Percentiles rank a stretch among this genome's conserved stretches.
These are phyloP conservation scores for Scolopax mira DNA, from an alignment of 2,113 vertebrate genomes.

Conservation along the genomic window DNA sequence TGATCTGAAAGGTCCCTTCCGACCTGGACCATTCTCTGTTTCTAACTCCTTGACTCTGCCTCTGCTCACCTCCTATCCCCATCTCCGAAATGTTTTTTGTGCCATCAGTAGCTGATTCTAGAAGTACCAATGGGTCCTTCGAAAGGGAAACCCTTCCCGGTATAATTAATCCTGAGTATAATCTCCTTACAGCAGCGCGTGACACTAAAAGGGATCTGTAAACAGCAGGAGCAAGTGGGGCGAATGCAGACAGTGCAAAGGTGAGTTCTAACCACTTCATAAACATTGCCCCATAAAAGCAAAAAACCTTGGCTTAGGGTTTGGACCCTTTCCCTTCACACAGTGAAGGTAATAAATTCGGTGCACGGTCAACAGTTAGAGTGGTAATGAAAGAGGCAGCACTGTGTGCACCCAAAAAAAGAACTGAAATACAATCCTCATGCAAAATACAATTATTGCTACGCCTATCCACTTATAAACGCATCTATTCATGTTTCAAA, in stretches of 20 bases:
- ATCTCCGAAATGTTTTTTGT: rapidly evolving
- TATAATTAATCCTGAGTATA: background rate
- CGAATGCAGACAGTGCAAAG: background rate
- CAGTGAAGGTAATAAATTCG: rapidly evolving
- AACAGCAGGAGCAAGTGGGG: rapidly evolving
- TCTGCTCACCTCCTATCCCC: background rate
- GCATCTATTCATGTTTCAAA: background rate
- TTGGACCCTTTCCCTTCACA: rapidly evolving
- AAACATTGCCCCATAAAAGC: background rate
- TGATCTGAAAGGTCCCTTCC: background rate
- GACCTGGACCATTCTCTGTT: background rate
- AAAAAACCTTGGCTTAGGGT: background rate
- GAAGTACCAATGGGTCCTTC: rapidly evolving
- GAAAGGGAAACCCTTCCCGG: rapidly evolving
- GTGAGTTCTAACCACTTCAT: background rate
- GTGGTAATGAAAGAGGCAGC: rapidly evolving
- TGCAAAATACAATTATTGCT: background rate
- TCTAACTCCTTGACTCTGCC: background rate
- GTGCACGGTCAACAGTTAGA: background rate
- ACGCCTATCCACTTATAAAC: rapidly evolving
- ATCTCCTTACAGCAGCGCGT: rapidly evolving
- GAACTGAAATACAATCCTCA: rapidly evolving
- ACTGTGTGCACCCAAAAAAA: rapidly evolving
- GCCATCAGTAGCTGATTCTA: background rate
- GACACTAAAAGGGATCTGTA: rapidly evolving